These are phyloP conservation scores for Dipodomys stephensi DNA, from an alignment of 2,113 vertebrate species.

Conservation along the genomic window DNA sequence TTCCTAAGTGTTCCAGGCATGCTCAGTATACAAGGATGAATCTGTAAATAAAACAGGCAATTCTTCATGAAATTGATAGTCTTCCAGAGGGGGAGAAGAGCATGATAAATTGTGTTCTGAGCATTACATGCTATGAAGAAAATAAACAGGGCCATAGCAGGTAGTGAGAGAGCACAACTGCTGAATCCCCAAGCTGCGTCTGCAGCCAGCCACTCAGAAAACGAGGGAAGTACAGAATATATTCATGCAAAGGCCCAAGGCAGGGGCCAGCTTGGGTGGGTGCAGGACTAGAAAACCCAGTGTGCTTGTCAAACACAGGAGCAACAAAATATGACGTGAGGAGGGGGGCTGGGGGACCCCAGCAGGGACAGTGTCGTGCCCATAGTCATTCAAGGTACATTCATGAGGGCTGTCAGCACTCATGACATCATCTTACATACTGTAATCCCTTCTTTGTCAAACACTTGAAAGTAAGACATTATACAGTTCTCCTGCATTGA, in stretches of 20 bases:
- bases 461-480: neutral
- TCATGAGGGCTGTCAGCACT: neutral
- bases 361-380: neutral
- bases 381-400: accelerated
- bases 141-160: neutral
- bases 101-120: neutral
- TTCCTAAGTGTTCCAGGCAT: neutral
- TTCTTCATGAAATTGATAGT: neutral
- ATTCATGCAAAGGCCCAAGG: neutral
- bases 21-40: neutral
- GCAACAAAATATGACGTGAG: no score
- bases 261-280: neutral
- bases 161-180: neutral
- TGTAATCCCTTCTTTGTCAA: neutral
- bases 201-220: neutral
- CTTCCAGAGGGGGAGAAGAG: neutral
- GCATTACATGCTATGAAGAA: neutral
- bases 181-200: neutral
- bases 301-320: no score
- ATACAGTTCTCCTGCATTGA: neutral
- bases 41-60: neutral
- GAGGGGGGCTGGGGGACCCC: no score
- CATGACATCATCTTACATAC: neutral
- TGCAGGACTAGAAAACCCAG: neutral
- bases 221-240: neutral